Percentiles rank a stretch among this genome's conserved stretches.
Conservation (phyloP, 1,140 invertebrate species). For the Pseudomyrmex cubaensis region DNA sequence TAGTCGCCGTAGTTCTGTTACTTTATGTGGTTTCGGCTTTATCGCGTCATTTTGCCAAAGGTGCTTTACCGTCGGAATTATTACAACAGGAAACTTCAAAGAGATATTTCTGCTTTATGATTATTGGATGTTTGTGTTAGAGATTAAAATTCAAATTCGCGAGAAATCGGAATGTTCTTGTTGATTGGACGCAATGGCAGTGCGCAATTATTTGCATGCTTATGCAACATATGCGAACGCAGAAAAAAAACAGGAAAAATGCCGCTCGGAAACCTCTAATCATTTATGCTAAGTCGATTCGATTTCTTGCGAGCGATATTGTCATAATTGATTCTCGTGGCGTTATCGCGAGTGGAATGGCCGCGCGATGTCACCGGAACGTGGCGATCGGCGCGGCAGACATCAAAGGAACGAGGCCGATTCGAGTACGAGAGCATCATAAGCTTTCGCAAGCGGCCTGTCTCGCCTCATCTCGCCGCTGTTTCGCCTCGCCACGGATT, state of each 20-base stretch:
- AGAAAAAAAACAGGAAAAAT: slow-evolving; percentile 58
- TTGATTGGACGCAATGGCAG: neutral
- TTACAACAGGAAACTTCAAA: neutral
- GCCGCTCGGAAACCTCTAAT: slow-evolving; percentile 19
- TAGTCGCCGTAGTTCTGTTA: slow-evolving; percentile 1
- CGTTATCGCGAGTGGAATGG: slow-evolving; percentile 58
- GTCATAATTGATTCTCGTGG: slow-evolving; percentile 15
- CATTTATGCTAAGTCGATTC: slow-evolving; percentile 43
- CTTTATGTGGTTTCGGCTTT: slow-evolving; percentile 3
- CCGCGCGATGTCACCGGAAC: slow-evolving; percentile 66
- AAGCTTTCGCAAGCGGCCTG: slow-evolving; percentile 75
- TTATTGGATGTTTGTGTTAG: neutral
- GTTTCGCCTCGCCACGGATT: slow-evolving; percentile 68
- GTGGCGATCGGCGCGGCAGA: slow-evolving; percentile 53
- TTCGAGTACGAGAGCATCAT: slow-evolving; percentile 78
- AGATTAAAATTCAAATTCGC: no score
- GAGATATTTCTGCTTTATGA: neutral
- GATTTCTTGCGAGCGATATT: slow-evolving; percentile 22
- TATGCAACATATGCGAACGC: slow-evolving; percentile 47
- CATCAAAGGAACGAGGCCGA: slow-evolving; percentile 68
- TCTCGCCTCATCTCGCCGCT: slow-evolving; percentile 60
- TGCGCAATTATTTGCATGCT: slow-evolving; percentile 20
- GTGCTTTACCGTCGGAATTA: neutral
- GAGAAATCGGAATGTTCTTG: neutral
- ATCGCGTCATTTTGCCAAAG: neutral